Conservation (phyloP, 2,888 invertebrate species). For the Campaea margaritaria region DNA sequence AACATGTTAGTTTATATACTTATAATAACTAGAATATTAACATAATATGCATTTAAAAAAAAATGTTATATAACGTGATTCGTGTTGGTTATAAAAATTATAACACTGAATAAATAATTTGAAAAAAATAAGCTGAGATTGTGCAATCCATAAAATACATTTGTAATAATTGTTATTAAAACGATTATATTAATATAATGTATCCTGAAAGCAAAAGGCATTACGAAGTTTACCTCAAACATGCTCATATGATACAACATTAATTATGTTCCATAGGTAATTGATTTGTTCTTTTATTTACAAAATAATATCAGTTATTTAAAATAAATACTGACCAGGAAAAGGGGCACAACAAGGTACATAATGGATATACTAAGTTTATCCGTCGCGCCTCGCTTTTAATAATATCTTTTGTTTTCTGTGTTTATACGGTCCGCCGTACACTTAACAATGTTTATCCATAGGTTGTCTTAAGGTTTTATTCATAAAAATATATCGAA, state of each 20-base stretch:
- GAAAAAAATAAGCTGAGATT: background rate
- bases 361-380: too few relatives aligned
- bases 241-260: slow-evolving; percentile 1
- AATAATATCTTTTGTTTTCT: too few relatives aligned
- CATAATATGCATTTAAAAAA: background rate
- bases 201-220: background rate
- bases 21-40: background rate
- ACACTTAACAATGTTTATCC: too few relatives aligned
- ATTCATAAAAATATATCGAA: too few relatives aligned
- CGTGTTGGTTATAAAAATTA: too few relatives aligned
- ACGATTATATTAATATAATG: background rate
- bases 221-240: background rate
- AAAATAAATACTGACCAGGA: too few relatives aligned
- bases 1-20: background rate
- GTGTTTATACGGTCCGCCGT: too few relatives aligned
- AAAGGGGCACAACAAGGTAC: too few relatives aligned
- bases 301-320: slow-evolving; percentile 22
- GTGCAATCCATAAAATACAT: slow-evolving; percentile 1
- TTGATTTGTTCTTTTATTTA: slow-evolving; percentile 19
- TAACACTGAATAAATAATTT: background rate
- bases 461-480: too few relatives aligned
- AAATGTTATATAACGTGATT: background rate
- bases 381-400: too few relatives aligned
- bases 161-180: background rate
- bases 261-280: slow-evolving; percentile 15